Evolutionary conservation across 2,797 vertebrate species (phyloP), one percentile per base, ranked within the genome.

Genomic region (Notolabrus celidotus): DNA sequence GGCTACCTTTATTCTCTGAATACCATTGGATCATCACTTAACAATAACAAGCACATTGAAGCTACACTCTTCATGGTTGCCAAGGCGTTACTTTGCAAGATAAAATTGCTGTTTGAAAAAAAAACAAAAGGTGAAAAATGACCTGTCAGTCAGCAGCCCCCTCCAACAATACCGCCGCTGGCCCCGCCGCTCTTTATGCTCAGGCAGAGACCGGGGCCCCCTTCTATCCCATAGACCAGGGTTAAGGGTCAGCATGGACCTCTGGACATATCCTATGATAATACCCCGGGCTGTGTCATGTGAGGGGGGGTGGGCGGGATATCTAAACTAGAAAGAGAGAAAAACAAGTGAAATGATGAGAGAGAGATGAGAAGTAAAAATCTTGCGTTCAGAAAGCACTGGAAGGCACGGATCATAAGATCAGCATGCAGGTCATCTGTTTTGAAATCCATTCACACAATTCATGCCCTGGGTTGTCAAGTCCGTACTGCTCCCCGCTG

Each of bases 351-450:
- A 19, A 74, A 79, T 54, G 81, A 88, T 80, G 82, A 84, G 72
- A 71, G 39, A 57, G 67, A 80, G 67, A 83, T 70, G 77, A 74
- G 71, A 83, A 80, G 79, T 67, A 76, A 90, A 89, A 71, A n/a
- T 85, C 71, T 87, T 91, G 90, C 92, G 80, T 91, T 88, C 83
- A 80, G 76, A 76, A 80, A 86, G 67, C 84, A 88, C 88, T 88
- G 78, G 80, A 80, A 91, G 91, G 89, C 92, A 94, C 91, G 91
- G 92, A 96, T 94, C 95, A 93, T 83, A 85, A 94, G 94, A 96
- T 95, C 93, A 95, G 93, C 94, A 93, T 84, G 92, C 93, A 95
- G 96, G 95, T 96, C 94, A 95, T 95, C 93, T 93, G 90, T 94
- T 95, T 91, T 92, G 89, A 95, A 96, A 95, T 93, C 93, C 93